phyloP scores from a whole-genome alignment of 2,888 invertebrate species.

The Spisula solida region DNA sequence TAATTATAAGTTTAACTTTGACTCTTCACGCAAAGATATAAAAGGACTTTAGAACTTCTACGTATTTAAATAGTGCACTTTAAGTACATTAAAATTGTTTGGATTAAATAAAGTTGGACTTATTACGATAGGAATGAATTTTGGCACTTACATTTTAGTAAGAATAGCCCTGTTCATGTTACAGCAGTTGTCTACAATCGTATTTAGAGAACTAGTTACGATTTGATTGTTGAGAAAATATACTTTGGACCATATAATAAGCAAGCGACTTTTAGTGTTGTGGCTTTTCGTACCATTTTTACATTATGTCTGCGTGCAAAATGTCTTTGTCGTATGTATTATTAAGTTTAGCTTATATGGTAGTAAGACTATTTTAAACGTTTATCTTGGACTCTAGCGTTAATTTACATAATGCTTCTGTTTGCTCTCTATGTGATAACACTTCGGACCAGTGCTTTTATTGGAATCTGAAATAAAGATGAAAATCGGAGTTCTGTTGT shows the following conservation, averaged over 20 bases:
- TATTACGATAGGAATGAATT: neutral
- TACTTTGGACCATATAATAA: neutral
- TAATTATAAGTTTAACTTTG: neutral
- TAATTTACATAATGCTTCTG: slow-evolving; percentile 28
- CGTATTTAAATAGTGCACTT: too few species aligned
- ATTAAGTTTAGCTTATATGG: neutral
- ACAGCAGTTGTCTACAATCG: neutral
- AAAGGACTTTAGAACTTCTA: too few species aligned
- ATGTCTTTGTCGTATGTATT: too few species aligned
- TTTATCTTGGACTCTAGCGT: neutral
- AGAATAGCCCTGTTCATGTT: neutral
- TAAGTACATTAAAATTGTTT: too few species aligned
- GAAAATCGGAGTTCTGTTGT: neutral
- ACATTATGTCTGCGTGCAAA: neutral
- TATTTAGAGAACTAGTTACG: too few species aligned
- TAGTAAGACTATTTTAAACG: neutral
- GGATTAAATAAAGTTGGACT: neutral
- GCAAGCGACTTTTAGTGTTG: neutral
- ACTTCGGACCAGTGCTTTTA: slow-evolving; percentile 28
- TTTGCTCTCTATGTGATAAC: slow-evolving; percentile 17
- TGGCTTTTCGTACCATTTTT: neutral
- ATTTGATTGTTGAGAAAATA: neutral
- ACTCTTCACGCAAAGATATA: neutral
- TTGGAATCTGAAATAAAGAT: slow-evolving; percentile 7
- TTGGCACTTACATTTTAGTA: slow-evolving; percentile 20